phyloP scores from a whole-genome alignment of 2,797 vertebrate species.

The Momotus momota region DNA sequence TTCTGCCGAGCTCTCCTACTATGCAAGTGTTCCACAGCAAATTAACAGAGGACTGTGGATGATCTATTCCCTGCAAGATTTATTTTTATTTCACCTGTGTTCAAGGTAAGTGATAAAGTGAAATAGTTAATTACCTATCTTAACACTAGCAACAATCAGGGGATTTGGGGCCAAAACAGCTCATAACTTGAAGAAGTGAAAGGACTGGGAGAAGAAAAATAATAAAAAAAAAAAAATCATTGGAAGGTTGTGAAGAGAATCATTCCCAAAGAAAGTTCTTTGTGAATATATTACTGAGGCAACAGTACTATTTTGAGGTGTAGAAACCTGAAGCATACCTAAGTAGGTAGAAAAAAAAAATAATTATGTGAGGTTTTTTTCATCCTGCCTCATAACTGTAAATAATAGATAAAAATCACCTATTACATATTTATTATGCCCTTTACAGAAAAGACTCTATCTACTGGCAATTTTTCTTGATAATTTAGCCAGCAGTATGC shows the following conservation, averaged over 20 bases:
- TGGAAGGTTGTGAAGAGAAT: not conserved
- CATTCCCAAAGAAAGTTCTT: not conserved
- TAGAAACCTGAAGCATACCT: not conserved
- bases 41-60: not conserved
- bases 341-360: not conserved
- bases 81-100: not conserved
- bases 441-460: not conserved
- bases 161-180: not conserved
- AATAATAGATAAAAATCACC: not conserved
- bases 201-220: not conserved
- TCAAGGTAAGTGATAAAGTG: not conserved
- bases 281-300: not conserved
- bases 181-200: not conserved
- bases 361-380: not conserved
- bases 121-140: not conserved
- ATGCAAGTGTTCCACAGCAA: not conserved
- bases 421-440: not conserved
- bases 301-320: not conserved
- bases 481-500: not conserved
- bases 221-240: not conserved
- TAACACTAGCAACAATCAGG: not conserved
- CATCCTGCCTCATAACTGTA: not conserved
- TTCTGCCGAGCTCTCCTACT: not conserved
- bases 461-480: not conserved
- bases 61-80: not conserved